Evolutionary conservation across 1,140 invertebrate genomes (phyloP).

Genomic region (Rhopalosiphum padi): DNA sequence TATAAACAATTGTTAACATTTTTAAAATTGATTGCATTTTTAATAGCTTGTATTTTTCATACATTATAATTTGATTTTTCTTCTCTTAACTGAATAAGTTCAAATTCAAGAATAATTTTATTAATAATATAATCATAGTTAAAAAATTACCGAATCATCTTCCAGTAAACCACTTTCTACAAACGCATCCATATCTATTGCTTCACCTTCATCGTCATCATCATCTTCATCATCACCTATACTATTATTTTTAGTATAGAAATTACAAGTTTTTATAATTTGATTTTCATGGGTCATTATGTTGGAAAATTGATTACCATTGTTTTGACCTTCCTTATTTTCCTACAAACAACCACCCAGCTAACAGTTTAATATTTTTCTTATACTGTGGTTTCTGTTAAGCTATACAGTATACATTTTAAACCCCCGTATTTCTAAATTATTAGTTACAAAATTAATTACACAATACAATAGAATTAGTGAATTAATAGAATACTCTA

Average conservation of each 20-base stretch:
- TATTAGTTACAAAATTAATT: not conserved
- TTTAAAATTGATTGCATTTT: not conserved
- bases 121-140: not conserved
- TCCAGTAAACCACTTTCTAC: conserved; percentile 93
- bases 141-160: conserved; percentile 78
- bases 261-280: conserved; percentile 6
- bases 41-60: not conserved
- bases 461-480: too few relatives aligned
- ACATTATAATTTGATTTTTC: not conserved
- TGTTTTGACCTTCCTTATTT: not conserved
- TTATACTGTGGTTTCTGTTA: not conserved
- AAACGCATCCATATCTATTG: conserved; percentile 97
- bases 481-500: too few relatives aligned
- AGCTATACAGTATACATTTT: not conserved
- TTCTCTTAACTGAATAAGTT: not conserved
- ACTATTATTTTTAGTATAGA: conserved; percentile 58
- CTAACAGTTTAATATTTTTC: not conserved
- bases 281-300: not conserved
- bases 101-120: not conserved
- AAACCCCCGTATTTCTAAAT: not conserved
- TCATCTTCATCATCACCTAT: conserved; percentile 64
- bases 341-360: not conserved
- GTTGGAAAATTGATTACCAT: not conserved
- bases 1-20: not conserved
- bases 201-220: conserved; percentile 81